A percentile compares a stretch with the other conserved stretches of the same genome.
phyloP scores from a whole-genome alignment of 2,888 invertebrate species.

The Drosophila robusta region DNA sequence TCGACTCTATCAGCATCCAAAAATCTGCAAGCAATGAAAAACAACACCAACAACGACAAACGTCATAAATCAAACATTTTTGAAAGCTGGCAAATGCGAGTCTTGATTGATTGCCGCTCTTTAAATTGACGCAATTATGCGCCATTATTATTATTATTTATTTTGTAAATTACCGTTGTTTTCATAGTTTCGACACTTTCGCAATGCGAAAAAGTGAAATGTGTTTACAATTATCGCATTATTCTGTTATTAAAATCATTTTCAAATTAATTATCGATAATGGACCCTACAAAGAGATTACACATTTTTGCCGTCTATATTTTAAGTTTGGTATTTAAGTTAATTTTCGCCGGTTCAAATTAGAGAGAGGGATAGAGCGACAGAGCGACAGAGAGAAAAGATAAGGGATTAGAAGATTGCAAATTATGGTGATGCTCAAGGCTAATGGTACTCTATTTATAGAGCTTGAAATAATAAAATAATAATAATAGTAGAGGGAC shows the following conservation, averaged over 20 bases:
- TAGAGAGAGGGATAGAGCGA: neutral
- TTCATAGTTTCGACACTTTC: conserved; percentile 66
- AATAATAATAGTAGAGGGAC: no score
- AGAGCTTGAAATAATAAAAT: neutral
- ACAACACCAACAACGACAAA: conserved; percentile 8
- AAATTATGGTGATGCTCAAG: neutral
- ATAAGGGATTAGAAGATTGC: neutral
- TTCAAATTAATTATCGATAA: conserved; percentile 45
- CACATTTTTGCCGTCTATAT: neutral
- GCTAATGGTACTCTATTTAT: neutral
- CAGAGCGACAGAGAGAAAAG: neutral
- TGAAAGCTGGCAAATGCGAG: conserved; percentile 59
- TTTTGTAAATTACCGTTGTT: conserved; percentile 42
- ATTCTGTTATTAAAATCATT: conserved; percentile 52
- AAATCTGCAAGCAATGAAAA: conserved; percentile 46
- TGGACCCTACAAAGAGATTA: conserved; percentile 7
- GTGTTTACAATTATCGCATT: conserved; percentile 50
- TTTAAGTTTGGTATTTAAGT: neutral
- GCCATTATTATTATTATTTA: conserved; percentile 42
- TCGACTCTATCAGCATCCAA: conserved; percentile 28
- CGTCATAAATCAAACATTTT: conserved; percentile 50
- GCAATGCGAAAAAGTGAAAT: conserved; percentile 73
- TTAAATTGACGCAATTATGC: conserved; percentile 70
- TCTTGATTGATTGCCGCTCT: conserved; percentile 60
- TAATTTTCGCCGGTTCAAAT: conserved; percentile 11